Conservation (phyloP, 1,140 invertebrate genomes). For the Rhizoglyphus robini region DNA sequence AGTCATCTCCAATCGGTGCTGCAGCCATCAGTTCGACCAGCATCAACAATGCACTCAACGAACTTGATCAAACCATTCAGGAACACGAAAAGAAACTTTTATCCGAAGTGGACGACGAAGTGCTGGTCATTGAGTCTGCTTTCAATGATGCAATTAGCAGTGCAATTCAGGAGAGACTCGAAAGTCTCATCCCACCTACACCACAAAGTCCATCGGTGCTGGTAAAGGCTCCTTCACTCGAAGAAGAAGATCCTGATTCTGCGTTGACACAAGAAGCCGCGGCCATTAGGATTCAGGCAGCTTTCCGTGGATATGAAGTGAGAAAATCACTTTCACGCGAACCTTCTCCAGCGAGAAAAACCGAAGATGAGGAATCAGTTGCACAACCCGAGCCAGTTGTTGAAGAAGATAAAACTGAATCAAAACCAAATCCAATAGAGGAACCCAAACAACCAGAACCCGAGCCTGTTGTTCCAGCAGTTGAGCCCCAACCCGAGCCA, state of each 20-base stretch:
- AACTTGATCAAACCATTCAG: not conserved
- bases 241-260: constrained; percentile 16
- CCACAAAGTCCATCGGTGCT: not conserved
- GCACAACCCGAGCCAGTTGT: not conserved
- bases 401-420: not conserved
- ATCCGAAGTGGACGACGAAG: not conserved
- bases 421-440: not conserved
- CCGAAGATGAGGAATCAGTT: not conserved
- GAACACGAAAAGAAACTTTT: not conserved
- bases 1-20: not conserved
- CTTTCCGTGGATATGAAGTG: constrained; percentile 53
- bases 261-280: constrained; percentile 34
- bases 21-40: not conserved
- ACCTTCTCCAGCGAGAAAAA: constrained; percentile 20
- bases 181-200: not conserved
- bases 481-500: no score
- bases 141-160: not conserved
- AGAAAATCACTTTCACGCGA: constrained; percentile 38
- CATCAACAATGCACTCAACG: not conserved
- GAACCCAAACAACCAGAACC: not conserved
- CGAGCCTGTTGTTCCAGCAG: not conserved
- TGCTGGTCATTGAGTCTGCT: not conserved
- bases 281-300: constrained; percentile 57
- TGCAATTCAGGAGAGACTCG: not conserved
- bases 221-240: not conserved